Conservation (phyloP, 2,113 vertebrate genomes). For the Marmota monax region DNA sequence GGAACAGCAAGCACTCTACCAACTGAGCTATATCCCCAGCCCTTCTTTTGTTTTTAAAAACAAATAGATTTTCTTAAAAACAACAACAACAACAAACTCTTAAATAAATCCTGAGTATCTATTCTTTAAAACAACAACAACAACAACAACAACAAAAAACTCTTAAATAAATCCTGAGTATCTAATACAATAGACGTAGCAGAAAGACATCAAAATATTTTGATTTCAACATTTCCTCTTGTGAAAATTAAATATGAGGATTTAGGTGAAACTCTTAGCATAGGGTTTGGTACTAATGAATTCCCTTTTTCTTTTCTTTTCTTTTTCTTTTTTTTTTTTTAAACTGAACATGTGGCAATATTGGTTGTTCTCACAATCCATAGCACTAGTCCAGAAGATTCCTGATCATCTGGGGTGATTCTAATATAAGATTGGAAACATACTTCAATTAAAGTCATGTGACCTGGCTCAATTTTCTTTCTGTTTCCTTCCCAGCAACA, state of each 20-base stretch:
- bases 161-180: background rate
- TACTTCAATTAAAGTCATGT: background rate
- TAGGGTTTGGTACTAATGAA: background rate
- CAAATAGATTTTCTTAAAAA: background rate
- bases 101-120: background rate
- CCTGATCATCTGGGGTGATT: background rate
- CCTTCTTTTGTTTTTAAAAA: slow-evolving; percentile 56
- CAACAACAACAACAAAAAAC: background rate
- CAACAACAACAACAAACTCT: background rate
- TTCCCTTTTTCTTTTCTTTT: background rate
- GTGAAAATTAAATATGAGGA: background rate
- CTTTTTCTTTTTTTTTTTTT: no score
- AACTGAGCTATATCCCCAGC: no score
- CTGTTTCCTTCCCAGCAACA: background rate
- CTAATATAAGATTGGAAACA: background rate
- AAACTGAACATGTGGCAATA: background rate
- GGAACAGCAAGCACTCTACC: no score
- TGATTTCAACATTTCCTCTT: background rate
- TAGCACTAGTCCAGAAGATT: background rate
- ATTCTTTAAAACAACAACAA: no score
- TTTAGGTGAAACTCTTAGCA: background rate
- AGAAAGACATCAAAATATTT: background rate
- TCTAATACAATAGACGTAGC: background rate
- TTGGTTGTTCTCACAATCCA: background rate
- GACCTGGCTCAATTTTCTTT: background rate